phyloP scores from a whole-genome alignment of 1,140 invertebrate genomes.

The Liolophura sinensis region DNA sequence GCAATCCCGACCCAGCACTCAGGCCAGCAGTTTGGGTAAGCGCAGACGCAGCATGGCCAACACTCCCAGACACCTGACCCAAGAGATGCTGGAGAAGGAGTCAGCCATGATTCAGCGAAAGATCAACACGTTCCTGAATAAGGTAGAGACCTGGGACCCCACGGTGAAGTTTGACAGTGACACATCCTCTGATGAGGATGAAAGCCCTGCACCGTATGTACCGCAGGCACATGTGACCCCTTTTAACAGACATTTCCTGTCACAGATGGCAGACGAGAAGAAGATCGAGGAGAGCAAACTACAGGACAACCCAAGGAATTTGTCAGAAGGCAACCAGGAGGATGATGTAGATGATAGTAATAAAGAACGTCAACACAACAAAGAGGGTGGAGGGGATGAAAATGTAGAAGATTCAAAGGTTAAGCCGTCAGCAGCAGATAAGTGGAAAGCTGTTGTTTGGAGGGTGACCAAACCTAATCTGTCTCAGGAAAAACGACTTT shows the following conservation, averaged over 20 bases:
- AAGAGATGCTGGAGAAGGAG: conserved; percentile 34
- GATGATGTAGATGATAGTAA: too few relatives aligned
- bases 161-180: neutral
- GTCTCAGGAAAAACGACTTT: neutral
- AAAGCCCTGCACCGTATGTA: too few relatives aligned
- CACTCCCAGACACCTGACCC: conserved; percentile 18
- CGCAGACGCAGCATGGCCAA: neutral
- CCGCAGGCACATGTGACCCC: too few relatives aligned
- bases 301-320: too few relatives aligned
- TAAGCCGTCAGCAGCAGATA: too few relatives aligned
- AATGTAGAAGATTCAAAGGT: too few relatives aligned
- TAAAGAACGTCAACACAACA: too few relatives aligned
- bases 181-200: neutral
- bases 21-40: neutral
- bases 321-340: too few relatives aligned
- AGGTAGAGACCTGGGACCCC: neutral
- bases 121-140: conserved; percentile 32
- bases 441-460: neutral
- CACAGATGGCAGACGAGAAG: too few relatives aligned
- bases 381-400: too few relatives aligned
- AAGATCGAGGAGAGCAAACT: too few relatives aligned
- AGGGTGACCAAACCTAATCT: neutral
- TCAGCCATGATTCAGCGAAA: conserved; percentile 29
- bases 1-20: conserved; percentile 2
- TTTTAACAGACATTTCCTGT: too few relatives aligned